Conservation (phyloP, 2,113 vertebrate species). For the Pomatostomus ruficeps region DNA sequence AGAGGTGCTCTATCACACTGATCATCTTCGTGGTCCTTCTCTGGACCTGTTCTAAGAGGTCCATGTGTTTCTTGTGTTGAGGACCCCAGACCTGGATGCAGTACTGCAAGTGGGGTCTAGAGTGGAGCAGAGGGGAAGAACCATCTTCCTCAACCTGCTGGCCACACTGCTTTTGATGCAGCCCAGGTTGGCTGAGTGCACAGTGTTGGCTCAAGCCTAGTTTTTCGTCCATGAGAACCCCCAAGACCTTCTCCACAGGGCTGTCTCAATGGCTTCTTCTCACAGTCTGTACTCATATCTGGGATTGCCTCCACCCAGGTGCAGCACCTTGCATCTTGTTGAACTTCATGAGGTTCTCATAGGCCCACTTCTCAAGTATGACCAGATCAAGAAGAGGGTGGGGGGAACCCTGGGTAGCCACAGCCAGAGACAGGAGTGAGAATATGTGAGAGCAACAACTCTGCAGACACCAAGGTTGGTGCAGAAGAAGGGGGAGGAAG, state of each 20-base stretch:
- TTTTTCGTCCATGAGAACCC: background rate
- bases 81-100: background rate
- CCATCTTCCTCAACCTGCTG: background rate
- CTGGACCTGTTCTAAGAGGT: background rate
- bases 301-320: background rate
- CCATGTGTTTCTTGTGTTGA: background rate
- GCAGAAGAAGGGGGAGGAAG: background rate
- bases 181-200: background rate
- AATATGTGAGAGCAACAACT: background rate
- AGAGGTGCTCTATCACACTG: background rate
- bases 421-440: background rate
- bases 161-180: too few species aligned
- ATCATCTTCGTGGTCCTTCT: background rate
- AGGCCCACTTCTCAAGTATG: background rate
- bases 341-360: background rate
- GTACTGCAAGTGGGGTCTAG: background rate
- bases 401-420: rapidly evolving
- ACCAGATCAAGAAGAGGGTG: background rate
- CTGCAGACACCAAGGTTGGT: background rate
- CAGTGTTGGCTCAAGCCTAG: background rate
- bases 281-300: background rate
- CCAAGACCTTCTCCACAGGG: background rate
- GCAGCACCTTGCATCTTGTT: background rate
- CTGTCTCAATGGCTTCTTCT: background rate
- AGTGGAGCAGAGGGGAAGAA: background rate